Evolutionary conservation across 2,113 vertebrate species (phyloP), one percentile per base, ranked within the genome.

Genomic region (Oostethus manadensis): DNA sequence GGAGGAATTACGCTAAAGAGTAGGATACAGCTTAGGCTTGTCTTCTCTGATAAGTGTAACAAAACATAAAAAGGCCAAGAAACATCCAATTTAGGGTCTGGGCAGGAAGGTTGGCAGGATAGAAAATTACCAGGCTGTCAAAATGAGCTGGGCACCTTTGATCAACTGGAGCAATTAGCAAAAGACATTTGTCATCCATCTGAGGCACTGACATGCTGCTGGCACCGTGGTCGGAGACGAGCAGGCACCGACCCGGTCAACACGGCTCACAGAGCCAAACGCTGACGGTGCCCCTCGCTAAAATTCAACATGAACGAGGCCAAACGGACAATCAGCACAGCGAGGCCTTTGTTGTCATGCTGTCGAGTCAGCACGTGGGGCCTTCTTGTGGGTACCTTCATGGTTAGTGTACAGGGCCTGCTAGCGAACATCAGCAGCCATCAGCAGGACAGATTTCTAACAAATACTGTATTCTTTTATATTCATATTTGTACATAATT

Each of bases 151-250:
- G 69, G 57, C 65, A 77, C 65, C 75, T 81, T 83, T 83, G 82
- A 86, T 79, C 80, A 70, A 64, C 54, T 58, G 4, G 56, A 56
- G 62, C 78, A 84, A 84, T 86, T 84, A 83, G 77, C 64, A 77
- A 22, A 47, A 75, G 70, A 76, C 75, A 81, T 78, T 77, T 48
- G 35, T 47, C 55, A 43, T 58, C 26, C 70, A 67, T 73, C 66
- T 38, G 65, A 80, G 76, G 63, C 58, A 69, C 23, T 59, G 80
- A 74, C 26, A 55, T 78, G 78, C 65, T 54, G 68, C 80, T 68
- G 78, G 64, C 69, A 61, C 59, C 15, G 60, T 59, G 71, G 74
- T 81, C 83, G 76, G 70, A 66, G 80, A 70, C 80, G 76, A 77
- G 71, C 69, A 59, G 80, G 75, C 71, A 62, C 51, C 66, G 70